Evolutionary conservation across 35 echinoderm and acorn worm species (phyloP).

Genomic region (Lytechinus pictus): DNA sequence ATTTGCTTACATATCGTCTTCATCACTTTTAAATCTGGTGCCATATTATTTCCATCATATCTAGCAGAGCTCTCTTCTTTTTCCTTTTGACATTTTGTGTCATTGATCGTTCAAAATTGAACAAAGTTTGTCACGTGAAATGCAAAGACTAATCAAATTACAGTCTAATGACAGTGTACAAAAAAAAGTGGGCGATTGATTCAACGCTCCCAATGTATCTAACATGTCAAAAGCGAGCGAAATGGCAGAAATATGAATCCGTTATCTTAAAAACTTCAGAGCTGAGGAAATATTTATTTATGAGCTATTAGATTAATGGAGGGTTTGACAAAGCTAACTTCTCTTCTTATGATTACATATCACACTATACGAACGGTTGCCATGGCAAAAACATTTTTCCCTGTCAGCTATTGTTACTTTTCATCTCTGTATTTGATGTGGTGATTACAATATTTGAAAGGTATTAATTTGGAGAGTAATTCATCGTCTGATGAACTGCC

Average conservation of each 20-base stretch:
- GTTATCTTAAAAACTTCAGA: constrained; percentile 14
- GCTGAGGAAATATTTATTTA: neutral
- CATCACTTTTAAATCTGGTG: neutral
- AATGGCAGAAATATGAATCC: neutral
- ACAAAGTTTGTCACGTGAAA: neutral
- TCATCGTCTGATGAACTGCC: neutral
- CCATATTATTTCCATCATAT: constrained; percentile 13
- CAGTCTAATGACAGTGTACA: neutral
- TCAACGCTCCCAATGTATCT: neutral
- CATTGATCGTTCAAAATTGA: constrained; percentile 13
- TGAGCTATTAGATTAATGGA: neutral
- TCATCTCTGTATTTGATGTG: neutral
- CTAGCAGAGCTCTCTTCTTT: neutral
- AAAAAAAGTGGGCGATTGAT: neutral
- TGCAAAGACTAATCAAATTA: neutral
- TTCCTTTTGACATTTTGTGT: neutral
- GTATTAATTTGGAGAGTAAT: neutral
- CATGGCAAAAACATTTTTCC: neutral
- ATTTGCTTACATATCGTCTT: neutral
- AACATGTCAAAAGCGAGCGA: neutral
- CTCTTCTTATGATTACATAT: neutral
- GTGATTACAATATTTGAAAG: neutral
- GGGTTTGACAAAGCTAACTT: neutral
- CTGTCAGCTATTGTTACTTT: neutral
- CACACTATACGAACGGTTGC: neutral